phyloP scores from a whole-genome alignment of 2,888 invertebrate genomes.

The Dendrolimus houi region DNA sequence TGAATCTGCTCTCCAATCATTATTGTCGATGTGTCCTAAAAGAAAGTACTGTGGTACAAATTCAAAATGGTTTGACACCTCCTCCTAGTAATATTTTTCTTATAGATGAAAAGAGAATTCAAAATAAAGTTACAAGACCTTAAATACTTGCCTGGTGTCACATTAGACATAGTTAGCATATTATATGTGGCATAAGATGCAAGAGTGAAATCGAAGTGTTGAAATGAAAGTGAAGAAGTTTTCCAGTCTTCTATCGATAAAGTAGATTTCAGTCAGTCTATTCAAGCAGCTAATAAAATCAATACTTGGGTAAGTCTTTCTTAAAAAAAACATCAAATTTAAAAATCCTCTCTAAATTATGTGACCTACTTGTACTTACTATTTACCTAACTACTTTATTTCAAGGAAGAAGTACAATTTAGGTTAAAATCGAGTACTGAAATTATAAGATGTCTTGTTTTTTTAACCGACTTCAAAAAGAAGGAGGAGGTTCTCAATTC shows the following conservation, averaged over 20 bases:
- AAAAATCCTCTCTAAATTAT: background rate
- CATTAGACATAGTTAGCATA: conserved; percentile 79
- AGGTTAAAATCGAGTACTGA: no score
- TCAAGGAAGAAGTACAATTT: no score
- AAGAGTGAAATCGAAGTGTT: conserved; percentile 61
- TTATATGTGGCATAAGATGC: conserved; percentile 66
- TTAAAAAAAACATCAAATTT: background rate
- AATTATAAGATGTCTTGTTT: no score
- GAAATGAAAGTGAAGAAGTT: conserved; percentile 52
- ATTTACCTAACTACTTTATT: no score
- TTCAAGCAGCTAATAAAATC: conserved; percentile 35
- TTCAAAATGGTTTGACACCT: no score
- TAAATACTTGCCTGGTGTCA: conserved; percentile 46
- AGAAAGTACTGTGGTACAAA: no score
- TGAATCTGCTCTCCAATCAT: no score
- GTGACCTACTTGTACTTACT: no score
- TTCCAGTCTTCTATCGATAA: conserved; percentile 75
- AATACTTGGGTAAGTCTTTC: conserved; percentile 31
- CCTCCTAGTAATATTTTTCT: background rate
- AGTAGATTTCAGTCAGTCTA: conserved; percentile 68
- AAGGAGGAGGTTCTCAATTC: no score
- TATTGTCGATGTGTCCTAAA: no score
- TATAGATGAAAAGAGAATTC: conserved; percentile 14
- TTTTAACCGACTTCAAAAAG: no score
- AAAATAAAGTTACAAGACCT: conserved; percentile 16